Base-by-base conservation (phyloP, 2,113 vertebrate species). In the Pogonocichla stellata region DNA sequence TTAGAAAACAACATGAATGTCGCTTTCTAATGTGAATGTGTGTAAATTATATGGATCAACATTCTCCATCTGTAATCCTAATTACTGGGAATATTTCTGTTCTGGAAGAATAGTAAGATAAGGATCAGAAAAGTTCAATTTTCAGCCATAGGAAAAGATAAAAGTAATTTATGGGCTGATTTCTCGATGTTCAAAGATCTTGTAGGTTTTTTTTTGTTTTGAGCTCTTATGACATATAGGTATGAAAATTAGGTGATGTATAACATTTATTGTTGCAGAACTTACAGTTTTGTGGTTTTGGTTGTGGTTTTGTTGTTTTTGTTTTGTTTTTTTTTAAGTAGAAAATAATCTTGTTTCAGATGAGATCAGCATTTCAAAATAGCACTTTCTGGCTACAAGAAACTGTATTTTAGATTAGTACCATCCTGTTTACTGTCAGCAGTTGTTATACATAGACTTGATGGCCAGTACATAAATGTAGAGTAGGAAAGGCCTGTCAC, bases 171-270 rank as follows among this genome's bases (percentile, higher is more conserved):
- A 18, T 82, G n/a, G 40, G 17, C 31, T 60, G 31, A 25, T 90
- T 80, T 79, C 43, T 79, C 19, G 26, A 13, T 69, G 16, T 51
- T 90, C 3, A 12, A 14, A 72, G n/a, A 26, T 72, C n/a, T 80
- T 8, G 12, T 38, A 28, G 16, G 6, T 16, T 17, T 85, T 82
- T 45, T 87, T 70, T 28, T 77, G 6, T 48, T 90, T 20, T 24
- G 33, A 71, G 29, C 17, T n/a, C 8, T 57, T 70, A 34, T 0
- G 3, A 48, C 4, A 19, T 33, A 19, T 1, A 5, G 9, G 5
- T 57, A 24, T 67, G 26, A 75, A 90, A 82, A 83, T 69, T 3
- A 47, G 24, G 20, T 85, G 24, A 26, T 57, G 74, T 81, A 67
- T 82, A 62, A 66, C 33, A 56, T 24, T 66, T 78, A 24, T 61